Evolutionary conservation across 2,888 invertebrate species (phyloP), one percentile per base, ranked within the genome.

Genomic region (Microctonus brassicae): DNA sequence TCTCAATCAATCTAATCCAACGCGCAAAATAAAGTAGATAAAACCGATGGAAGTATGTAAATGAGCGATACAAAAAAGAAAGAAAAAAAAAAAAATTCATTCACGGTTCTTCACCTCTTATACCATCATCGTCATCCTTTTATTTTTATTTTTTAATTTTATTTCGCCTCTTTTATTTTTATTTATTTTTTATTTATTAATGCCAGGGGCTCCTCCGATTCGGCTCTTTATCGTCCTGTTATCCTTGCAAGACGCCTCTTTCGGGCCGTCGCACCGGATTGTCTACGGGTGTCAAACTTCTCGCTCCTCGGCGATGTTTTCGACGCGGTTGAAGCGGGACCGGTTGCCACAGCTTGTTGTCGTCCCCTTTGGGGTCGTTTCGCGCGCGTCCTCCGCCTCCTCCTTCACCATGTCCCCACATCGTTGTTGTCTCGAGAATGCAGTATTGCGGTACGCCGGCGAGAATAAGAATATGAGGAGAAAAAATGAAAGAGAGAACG

Each of bases 171-270:
- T 29, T 29, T 29, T 29, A 3, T 29, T 29, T 34, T 58, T 58
- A 39, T 26, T 52, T n/a, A n/a, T n/a, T n/a, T n/a, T n/a, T n/a
- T n/a, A n/a, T 39, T 52, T 24, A 26, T 62, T 36, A 47, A 47
- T 64, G 64, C 58, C 36, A 42, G 53, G 33, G 70, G 65, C 53
- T 52, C 55, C 53, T 75, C 75, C 77, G 75, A 80, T 80, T 80
- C 77, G 77, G 77, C 74, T 79, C 77, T 80, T 81, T 80, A 81
- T 80, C 80, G 75, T 76, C 79, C 77, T 77, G 80, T 81, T 80
- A 80, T 79, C 79, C 78, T 78, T 80, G 79, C 78, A 69, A 67
- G 64, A 47, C 47, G 47, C 33, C 57, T 57, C 57, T 52, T 39
- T 20, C 34, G 36, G 39, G 29, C 67, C 55, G 67, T 68, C 66